These are phyloP conservation scores for Tiliqua scincoides DNA, from an alignment of 2,113 vertebrate species.

Conservation along the genomic window DNA sequence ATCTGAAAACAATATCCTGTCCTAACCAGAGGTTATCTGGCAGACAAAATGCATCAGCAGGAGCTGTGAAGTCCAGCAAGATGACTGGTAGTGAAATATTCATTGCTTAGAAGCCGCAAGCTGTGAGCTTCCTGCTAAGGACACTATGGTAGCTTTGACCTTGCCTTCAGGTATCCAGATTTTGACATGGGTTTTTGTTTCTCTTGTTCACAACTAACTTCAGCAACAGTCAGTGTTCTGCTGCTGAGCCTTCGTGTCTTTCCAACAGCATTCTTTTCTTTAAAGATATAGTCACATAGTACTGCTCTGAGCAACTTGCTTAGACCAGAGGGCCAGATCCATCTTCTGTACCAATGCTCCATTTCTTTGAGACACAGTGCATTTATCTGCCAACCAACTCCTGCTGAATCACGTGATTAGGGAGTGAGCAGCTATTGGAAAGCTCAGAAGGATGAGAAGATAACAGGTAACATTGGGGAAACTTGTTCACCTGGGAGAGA, in stretches of 20 bases:
- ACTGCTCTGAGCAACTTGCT: not conserved
- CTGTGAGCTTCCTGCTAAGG: slow-evolving; percentile 69
- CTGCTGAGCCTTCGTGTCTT: slow-evolving; percentile 42
- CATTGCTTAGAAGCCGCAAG: slow-evolving; percentile 53
- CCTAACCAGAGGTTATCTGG: slow-evolving; percentile 73
- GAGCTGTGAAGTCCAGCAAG: slow-evolving; percentile 52
- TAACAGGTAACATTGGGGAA: not conserved
- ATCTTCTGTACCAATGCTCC: not conserved
- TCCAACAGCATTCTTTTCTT: slow-evolving; percentile 47
- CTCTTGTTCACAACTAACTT: slow-evolving; percentile 46
- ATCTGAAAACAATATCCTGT: slow-evolving; percentile 64
- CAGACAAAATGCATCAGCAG: slow-evolving; percentile 59
- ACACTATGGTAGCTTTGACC: slow-evolving; percentile 70
- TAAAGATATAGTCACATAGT: slow-evolving; percentile 43
- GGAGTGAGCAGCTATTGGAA: not conserved
- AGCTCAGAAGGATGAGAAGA: not conserved
- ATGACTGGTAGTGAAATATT: slow-evolving; percentile 68
- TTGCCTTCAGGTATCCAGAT: slow-evolving; percentile 70
- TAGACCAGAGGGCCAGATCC: not conserved
- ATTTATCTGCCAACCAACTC: not conserved
- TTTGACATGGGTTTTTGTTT: slow-evolving; percentile 56
- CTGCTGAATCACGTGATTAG: not conserved
- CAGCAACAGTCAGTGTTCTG: slow-evolving; percentile 39
- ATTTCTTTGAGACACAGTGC: not conserved
- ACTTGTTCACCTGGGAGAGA: not conserved